phyloP scores from a whole-genome alignment of 2,888 invertebrate species.

The Machimus atricapillus region DNA sequence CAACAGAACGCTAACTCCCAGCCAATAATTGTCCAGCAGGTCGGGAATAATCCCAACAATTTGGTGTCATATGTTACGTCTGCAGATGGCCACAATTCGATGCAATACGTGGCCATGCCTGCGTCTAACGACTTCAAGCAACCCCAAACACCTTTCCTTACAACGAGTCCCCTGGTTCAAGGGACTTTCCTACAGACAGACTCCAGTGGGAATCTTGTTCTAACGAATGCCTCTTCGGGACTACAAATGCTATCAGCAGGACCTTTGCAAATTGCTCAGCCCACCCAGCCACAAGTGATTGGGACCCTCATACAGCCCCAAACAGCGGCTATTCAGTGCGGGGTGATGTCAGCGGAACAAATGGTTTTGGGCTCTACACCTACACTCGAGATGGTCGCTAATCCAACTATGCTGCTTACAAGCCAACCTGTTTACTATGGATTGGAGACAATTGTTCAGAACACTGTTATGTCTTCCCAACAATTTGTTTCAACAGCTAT shows the following conservation, averaged over 20 bases:
- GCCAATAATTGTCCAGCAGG: constrained; percentile 75
- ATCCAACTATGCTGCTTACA: constrained; percentile 68
- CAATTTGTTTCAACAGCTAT: constrained; percentile 83
- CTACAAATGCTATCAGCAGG: constrained; percentile 68
- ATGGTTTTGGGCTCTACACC: constrained; percentile 70
- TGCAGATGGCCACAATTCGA: constrained; percentile 61
- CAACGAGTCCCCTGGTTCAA: constrained; percentile 64
- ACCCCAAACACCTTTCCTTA: constrained; percentile 66
- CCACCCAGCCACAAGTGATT: constrained; percentile 66
- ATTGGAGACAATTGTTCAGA: constrained; percentile 85
- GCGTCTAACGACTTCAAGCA: constrained; percentile 65
- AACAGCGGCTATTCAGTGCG: constrained; percentile 65
- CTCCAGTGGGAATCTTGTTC: constrained; percentile 67
- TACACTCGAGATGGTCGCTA: constrained; percentile 70
- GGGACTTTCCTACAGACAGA: constrained; percentile 71
- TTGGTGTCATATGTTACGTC: constrained; percentile 62
- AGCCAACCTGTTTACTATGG: constrained; percentile 83
- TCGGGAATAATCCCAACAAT: constrained; percentile 63
- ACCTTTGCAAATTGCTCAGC: constrained; percentile 64
- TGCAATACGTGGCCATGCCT: constrained; percentile 75
- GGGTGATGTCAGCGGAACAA: constrained; percentile 66
- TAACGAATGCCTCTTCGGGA: constrained; percentile 66
- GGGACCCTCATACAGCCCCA: constrained; percentile 70
- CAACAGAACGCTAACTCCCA: constrained; percentile 63
- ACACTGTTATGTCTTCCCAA: constrained; percentile 88